Conservation (phyloP, 1,140 invertebrate species). For the Drosophila pruinosa region DNA sequence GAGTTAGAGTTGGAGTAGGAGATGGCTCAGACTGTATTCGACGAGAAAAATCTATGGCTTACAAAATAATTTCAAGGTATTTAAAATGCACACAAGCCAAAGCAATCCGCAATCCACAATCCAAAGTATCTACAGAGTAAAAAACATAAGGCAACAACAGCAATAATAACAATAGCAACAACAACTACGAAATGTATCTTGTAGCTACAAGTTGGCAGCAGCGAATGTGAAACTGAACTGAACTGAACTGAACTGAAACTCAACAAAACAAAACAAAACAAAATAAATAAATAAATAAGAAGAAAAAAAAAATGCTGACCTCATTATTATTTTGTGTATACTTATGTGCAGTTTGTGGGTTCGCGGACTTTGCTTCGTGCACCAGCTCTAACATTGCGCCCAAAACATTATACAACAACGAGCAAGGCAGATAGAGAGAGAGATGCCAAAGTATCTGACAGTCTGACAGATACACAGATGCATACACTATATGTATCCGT, state of each 20-base stretch:
- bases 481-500: slow-evolving; percentile 13
- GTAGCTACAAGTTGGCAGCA: slow-evolving; percentile 65
- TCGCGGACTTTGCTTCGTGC: slow-evolving; percentile 44
- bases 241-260: slow-evolving; percentile 72
- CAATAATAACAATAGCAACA: slow-evolving; percentile 29
- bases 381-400: slow-evolving; percentile 57
- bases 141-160: slow-evolving; percentile 18
- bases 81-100: slow-evolving; percentile 70
- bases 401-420: slow-evolving; percentile 46
- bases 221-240: slow-evolving; percentile 57
- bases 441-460: slow-evolving; percentile 33
- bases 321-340: slow-evolving; percentile 75
- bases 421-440: slow-evolving; percentile 4
- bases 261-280: slow-evolving; percentile 47
- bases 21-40: slow-evolving; percentile 44
- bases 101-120: slow-evolving; percentile 48
- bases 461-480: slow-evolving; percentile 39
- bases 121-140: slow-evolving; percentile 41
- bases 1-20: not conserved
- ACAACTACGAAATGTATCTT: slow-evolving; percentile 64
- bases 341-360: slow-evolving; percentile 48
- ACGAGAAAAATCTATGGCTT: slow-evolving; percentile 70
- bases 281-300: slow-evolving; percentile 44
- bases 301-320: slow-evolving; percentile 68
- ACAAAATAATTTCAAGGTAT: slow-evolving; percentile 75